phyloP scores from a whole-genome alignment of 2,888 invertebrate species.

The Campoplex nolae region DNA sequence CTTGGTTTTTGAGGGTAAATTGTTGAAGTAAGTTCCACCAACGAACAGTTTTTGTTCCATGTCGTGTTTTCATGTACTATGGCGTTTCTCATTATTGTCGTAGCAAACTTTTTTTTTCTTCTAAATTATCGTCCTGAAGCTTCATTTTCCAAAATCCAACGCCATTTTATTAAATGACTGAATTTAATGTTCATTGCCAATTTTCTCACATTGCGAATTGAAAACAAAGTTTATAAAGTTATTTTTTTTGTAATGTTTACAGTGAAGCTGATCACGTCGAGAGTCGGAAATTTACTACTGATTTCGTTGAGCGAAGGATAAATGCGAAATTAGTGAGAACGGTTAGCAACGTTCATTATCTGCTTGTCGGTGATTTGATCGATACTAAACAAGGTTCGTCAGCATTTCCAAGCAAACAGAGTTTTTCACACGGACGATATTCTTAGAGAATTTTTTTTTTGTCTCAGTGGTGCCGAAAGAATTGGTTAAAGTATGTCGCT shows the following conservation, averaged over 20 bases:
- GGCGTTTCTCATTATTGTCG: too few relatives aligned
- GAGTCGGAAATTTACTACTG: slow-evolving; percentile 75
- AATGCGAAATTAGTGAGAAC: slow-evolving; percentile 76
- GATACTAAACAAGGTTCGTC: slow-evolving; percentile 76
- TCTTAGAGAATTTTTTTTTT: slow-evolving; percentile 18
- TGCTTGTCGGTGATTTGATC: slow-evolving; percentile 75
- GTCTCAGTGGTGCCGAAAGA: slow-evolving; percentile 75
- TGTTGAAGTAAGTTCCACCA: slow-evolving; percentile 76
- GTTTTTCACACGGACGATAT: background rate
- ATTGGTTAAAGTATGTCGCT: slow-evolving; percentile 74
- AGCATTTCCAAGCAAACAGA: background rate
- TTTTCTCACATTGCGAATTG: background rate
- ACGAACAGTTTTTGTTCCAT: background rate
- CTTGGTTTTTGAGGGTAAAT: slow-evolving; percentile 78
- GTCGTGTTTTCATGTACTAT: background rate
- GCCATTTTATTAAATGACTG: too few relatives aligned
- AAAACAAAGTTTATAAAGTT: background rate
- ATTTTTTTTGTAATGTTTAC: slow-evolving; percentile 33
- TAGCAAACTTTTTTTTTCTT: too few relatives aligned
- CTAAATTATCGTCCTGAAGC: too few relatives aligned
- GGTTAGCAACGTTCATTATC: slow-evolving; percentile 73
- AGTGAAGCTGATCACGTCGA: slow-evolving; percentile 77
- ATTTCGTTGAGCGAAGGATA: slow-evolving; percentile 72
- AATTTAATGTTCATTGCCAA: too few relatives aligned
- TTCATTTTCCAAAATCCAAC: too few relatives aligned